Base-by-base conservation (phyloP, 2,888 invertebrate genomes). In the Tryphoninae sp. region DNA sequence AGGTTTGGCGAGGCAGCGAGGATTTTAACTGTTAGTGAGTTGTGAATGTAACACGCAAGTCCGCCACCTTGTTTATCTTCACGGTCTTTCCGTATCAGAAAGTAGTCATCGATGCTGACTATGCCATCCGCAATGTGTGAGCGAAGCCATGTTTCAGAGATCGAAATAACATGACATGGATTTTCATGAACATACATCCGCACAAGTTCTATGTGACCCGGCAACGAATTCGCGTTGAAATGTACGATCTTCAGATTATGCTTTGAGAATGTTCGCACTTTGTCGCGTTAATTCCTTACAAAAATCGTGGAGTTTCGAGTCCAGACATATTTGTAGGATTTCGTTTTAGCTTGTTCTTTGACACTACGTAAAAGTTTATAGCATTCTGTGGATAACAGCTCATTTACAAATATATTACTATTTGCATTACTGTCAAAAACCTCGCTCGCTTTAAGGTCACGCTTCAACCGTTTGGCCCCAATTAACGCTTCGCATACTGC, bases 61-160 rank as follows among this genome's bases (percentile, higher is more conserved):
- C 78, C 78, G 4, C 78, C 61, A 1, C 61, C 77, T 2, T 0
- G 4, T 59, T 69, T 4, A 19, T 1, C 77, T 59, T 2, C 16
- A n/a, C 69, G n/a, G 13, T 78, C 78, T 2, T 78, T 78, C 0
- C 72, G 71, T 13, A 72, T 69, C 0, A 78, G 11, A 2, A 42
- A 11, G 61, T 51, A 78, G 11, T 23, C 26, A 1, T 51, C 51
- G 1, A 76, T 1, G 2, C 4, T 19, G 0, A 76, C 59, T 11
- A 65, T 0, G 23, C 58, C 26, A n/a, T 67, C 42, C 0, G 78
- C 2, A 1, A 72, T 22, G 2, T 8, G 4, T 0, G 61, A 61
- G 16, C 61, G 61, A 1, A 78, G 72, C 71, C 71, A 78, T 0
- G 71, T 61, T 23, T 78, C 78, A 1, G 72, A 72, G 7, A 62